Evolutionary conservation across 2,113 vertebrate genomes (phyloP).

Genomic region (Channa maculata): DNA sequence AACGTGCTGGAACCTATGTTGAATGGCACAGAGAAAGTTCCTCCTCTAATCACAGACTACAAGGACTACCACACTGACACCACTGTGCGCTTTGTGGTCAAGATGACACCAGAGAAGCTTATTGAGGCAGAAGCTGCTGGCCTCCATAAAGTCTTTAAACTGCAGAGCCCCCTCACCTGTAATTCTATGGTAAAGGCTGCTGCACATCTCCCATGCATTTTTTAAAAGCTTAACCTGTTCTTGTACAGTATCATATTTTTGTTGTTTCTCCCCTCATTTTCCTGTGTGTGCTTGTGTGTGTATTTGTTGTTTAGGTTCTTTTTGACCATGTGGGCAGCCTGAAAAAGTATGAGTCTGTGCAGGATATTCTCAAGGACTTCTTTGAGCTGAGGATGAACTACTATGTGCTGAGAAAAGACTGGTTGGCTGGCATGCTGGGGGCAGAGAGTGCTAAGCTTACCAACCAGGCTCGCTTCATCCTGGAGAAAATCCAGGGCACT

Average conservation of each 20-base stretch:
- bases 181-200: constrained; percentile 90
- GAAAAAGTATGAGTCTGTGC: constrained; percentile 91
- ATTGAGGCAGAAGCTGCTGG: constrained; percentile 88
- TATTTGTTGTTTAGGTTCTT: constrained; percentile 85
- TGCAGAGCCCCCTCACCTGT: constrained; percentile 92
- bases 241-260: too few species aligned
- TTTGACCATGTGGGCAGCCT: constrained; percentile 96
- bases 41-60: constrained; percentile 93
- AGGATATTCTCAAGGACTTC: constrained; percentile 94
- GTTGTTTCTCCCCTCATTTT: too few species aligned
- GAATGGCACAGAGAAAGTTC: constrained; percentile 94
- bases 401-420: constrained; percentile 93
- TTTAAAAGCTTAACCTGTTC: too few species aligned
- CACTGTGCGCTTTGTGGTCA: constrained; percentile 93
- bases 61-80: constrained; percentile 97
- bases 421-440: constrained; percentile 92
- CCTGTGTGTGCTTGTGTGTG: too few species aligned
- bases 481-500: constrained; percentile 96
- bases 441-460: constrained; percentile 91
- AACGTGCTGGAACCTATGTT: constrained; percentile 96
- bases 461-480: constrained; percentile 98
- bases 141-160: constrained; percentile 97
- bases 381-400: constrained; percentile 92
- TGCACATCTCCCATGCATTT: background rate
- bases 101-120: constrained; percentile 91